Percentiles rank a stretch among this genome's conserved stretches.
phyloP scores from a whole-genome alignment of 2,888 invertebrate genomes.

The Andricus quercusramuli region DNA sequence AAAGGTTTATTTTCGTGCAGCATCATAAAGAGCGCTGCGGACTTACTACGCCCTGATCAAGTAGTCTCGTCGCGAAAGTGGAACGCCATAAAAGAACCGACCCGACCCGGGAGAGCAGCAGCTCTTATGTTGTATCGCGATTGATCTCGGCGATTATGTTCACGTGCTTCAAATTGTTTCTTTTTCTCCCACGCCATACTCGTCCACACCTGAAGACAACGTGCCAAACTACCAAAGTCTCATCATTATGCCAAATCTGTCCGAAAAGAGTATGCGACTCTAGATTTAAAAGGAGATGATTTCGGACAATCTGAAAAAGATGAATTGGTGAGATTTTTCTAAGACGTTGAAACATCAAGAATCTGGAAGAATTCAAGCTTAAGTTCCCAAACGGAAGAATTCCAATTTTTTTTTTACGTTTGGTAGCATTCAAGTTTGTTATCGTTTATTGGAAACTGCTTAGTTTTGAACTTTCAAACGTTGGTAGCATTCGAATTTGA shows the following conservation, averaged over 20 bases:
- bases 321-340: not conserved
- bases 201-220: conserved; percentile 39
- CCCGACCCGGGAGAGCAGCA: conserved; percentile 51
- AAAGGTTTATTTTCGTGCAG: conserved; percentile 21
- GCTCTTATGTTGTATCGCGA: conserved; percentile 53
- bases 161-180: conserved; percentile 67
- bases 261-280: not conserved
- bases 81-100: conserved; percentile 76
- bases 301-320: not conserved
- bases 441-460: no score
- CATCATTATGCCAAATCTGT: not conserved
- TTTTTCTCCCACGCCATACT: conserved; percentile 61
- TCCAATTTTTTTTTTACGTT: no score
- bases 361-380: no score
- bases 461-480: no score
- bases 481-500: no score
- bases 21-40: conserved; percentile 27
- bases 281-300: not conserved
- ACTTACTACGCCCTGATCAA: conserved; percentile 52
- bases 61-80: conserved; percentile 75
- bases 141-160: conserved; percentile 64
- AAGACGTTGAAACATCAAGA: not conserved
- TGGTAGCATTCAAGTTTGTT: no score
- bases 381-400: no score
- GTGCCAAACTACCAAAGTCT: conserved; percentile 9